phyloP scores from a whole-genome alignment of 2,888 invertebrate genomes.

The Nymphalis c-album region DNA sequence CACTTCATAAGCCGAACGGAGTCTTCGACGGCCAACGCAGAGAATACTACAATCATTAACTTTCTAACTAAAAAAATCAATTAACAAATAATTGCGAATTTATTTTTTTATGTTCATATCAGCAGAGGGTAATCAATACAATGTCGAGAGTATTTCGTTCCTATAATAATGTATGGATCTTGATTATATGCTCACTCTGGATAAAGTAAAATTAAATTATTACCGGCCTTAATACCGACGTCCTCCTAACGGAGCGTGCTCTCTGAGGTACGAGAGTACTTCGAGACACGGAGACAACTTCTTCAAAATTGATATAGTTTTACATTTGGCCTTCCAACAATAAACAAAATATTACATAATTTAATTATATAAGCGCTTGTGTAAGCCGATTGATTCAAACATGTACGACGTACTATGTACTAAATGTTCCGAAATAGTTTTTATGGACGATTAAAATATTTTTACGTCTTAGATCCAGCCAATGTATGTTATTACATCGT shows the following conservation, averaged over 20 bases:
- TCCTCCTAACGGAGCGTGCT: too few species aligned
- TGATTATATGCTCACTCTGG: too few species aligned
- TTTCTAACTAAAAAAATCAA: slow-evolving; percentile 24
- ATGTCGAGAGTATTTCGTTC: too few species aligned
- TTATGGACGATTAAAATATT: slow-evolving; percentile 22
- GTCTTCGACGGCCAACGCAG: slow-evolving; percentile 26
- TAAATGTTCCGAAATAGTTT: slow-evolving; percentile 16
- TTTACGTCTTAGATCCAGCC: slow-evolving; percentile 16
- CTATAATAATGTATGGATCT: too few species aligned
- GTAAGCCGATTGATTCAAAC: slow-evolving; percentile 8
- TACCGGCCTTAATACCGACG: too few species aligned
- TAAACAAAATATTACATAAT: not conserved
- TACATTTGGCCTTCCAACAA: too few species aligned
- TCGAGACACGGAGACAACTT: too few species aligned
- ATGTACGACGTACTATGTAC: slow-evolving; percentile 4
- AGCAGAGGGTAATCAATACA: not conserved
- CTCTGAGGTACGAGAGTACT: too few species aligned
- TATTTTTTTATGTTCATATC: not conserved
- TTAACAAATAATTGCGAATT: slow-evolving; percentile 20
- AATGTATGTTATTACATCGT: not conserved
- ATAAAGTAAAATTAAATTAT: too few species aligned
- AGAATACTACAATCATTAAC: slow-evolving; percentile 6
- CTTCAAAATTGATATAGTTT: too few species aligned
- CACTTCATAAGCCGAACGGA: slow-evolving; percentile 15
- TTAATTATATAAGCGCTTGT: not conserved